phyloP scores from a whole-genome alignment of 2,888 invertebrate species.

The Brachyptera risi region DNA sequence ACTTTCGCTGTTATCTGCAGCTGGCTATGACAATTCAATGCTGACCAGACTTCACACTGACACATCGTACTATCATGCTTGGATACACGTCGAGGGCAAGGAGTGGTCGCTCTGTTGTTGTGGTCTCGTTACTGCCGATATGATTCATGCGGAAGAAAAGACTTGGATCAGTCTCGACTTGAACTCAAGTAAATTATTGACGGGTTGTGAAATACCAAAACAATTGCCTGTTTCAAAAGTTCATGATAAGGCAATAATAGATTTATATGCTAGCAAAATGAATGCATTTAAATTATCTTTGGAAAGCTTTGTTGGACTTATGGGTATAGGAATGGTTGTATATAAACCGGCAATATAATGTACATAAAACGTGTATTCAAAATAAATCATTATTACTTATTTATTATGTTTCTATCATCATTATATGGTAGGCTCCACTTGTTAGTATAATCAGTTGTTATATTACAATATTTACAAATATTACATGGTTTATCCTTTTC shows the following conservation, averaged over 20 bases:
- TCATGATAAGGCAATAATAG: constrained; percentile 13
- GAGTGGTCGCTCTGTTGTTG: constrained; percentile 17
- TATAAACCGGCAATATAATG: background rate
- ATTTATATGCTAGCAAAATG: constrained; percentile 22
- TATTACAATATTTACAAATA: too few species aligned
- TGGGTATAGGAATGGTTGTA: constrained; percentile 25
- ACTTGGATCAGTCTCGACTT: constrained; percentile 5
- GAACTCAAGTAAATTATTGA: background rate
- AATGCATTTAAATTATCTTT: constrained; percentile 26
- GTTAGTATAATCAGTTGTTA: too few species aligned
- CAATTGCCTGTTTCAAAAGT: background rate
- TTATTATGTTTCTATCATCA: too few species aligned
- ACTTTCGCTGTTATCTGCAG: constrained; percentile 21
- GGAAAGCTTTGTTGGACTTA: constrained; percentile 21
- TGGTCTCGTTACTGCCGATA: constrained; percentile 18
- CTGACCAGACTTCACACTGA: constrained; percentile 10
- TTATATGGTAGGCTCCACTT: too few species aligned
- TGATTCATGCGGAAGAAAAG: constrained; percentile 1
- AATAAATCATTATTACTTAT: too few species aligned
- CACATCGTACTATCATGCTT: constrained; percentile 24
- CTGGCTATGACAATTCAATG: constrained; percentile 4
- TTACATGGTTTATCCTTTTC: too few species aligned
- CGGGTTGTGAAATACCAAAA: background rate
- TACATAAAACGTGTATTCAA: background rate
- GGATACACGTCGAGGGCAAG: constrained; percentile 1